phyloP scores from a whole-genome alignment of 2,113 vertebrate species.

The Dicerorhinus sumatrensis region DNA sequence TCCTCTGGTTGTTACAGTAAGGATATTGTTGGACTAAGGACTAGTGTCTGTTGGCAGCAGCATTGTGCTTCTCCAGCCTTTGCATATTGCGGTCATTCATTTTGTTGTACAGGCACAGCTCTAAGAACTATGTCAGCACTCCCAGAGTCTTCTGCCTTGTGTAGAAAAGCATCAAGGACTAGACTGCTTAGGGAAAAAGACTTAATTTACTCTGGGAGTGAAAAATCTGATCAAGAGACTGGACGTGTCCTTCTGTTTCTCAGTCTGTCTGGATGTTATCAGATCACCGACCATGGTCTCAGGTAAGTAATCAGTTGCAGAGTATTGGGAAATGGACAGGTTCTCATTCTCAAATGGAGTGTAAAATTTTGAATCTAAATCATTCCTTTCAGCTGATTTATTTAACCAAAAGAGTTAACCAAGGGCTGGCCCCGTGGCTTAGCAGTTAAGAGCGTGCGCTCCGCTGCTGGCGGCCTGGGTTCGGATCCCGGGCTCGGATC shows the following conservation, averaged over 20 bases:
- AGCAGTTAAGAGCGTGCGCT: too few relatives aligned
- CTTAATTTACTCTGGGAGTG: slow-evolving; percentile 85
- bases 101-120: slow-evolving; percentile 91
- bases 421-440: too few relatives aligned
- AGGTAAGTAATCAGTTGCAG: slow-evolving; percentile 88
- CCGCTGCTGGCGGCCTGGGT: too few relatives aligned
- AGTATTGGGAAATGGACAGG: not conserved
- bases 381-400: not conserved
- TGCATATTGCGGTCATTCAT: slow-evolving; percentile 93
- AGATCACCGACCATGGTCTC: slow-evolving; percentile 96
- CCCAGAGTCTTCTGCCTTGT: slow-evolving; percentile 86
- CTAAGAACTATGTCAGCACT: slow-evolving; percentile 92
- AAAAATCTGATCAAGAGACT: slow-evolving; percentile 88
- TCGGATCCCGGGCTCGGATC: too few relatives aligned
- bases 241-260: slow-evolving; percentile 94
- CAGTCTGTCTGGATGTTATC: slow-evolving; percentile 98
- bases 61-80: slow-evolving; percentile 89
- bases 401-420: not conserved
- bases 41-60: slow-evolving; percentile 92
- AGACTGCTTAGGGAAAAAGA: slow-evolving; percentile 88
- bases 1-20: slow-evolving; percentile 90
- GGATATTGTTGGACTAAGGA: slow-evolving; percentile 92
- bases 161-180: slow-evolving; percentile 90
- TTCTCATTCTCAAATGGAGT: not conserved
- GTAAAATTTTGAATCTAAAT: not conserved